A percentile compares a stretch with the other conserved stretches of the same genome.
These are phyloP conservation scores for Neosilurus hyrtlii DNA, from an alignment of 2,797 vertebrate genomes.

Conservation along the genomic window DNA sequence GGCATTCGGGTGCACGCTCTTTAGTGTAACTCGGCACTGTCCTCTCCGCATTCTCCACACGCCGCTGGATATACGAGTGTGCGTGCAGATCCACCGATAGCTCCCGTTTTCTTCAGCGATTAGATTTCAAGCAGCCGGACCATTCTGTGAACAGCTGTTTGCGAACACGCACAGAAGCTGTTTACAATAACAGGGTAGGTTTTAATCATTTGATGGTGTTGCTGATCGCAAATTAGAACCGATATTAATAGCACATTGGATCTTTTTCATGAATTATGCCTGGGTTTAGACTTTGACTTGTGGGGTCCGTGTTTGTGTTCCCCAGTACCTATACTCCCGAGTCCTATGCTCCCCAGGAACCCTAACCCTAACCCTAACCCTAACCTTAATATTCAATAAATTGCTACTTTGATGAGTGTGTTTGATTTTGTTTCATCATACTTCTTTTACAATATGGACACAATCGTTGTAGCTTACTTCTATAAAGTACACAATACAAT, in stretches of 20 bases:
- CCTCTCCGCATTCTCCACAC: constrained; percentile 59
- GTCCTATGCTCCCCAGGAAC: too few relatives aligned
- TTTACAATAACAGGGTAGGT: constrained; percentile 49
- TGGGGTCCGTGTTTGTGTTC: too few relatives aligned
- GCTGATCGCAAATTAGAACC: not conserved
- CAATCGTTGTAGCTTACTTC: too few relatives aligned
- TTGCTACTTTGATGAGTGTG: too few relatives aligned
- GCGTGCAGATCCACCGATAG: constrained; percentile 47
- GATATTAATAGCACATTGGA: not conserved
- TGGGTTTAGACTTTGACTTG: not conserved
- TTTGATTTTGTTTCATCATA: too few relatives aligned
- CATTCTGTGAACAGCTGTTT: constrained; percentile 56
- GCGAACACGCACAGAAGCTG: constrained; percentile 49
- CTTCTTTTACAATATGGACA: too few relatives aligned
- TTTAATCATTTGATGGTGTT: not conserved
- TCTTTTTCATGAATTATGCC: not conserved
- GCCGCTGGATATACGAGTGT: constrained; percentile 49
- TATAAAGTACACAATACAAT: too few relatives aligned
- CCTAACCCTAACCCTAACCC: too few relatives aligned
- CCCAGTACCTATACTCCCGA: too few relatives aligned
- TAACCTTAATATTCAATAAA: too few relatives aligned
- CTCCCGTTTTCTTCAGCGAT: constrained; percentile 47
- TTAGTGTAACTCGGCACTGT: constrained; percentile 66
- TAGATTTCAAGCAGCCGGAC: constrained; percentile 52
- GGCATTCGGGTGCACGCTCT: constrained; percentile 68